A percentile compares a stretch with the other conserved stretches of the same genome.
Evolutionary conservation across 1,140 invertebrate species (phyloP).

Genomic region (Odontomachus brunneus): DNA sequence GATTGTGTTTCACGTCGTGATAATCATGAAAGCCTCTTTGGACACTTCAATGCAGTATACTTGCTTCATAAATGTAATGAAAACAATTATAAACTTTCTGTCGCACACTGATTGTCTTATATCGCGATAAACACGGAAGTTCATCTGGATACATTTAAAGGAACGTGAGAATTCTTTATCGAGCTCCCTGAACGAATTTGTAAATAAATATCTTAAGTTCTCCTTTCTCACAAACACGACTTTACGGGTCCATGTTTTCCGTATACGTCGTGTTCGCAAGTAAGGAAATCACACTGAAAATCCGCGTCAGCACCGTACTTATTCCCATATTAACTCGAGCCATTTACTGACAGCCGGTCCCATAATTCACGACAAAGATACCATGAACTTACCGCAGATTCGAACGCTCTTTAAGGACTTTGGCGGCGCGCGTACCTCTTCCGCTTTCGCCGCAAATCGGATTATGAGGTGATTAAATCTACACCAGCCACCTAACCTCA

Average conservation of each 20-base stretch:
- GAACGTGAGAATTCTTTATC: not conserved
- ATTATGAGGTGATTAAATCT: conserved; percentile 65
- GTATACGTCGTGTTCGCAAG: not conserved
- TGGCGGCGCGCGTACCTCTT: conserved; percentile 20
- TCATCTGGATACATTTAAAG: too few species aligned
- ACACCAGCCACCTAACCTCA: conserved; percentile 16
- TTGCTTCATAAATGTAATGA: too few species aligned
- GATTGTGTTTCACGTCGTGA: too few species aligned
- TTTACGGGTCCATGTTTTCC: not conserved
- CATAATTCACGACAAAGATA: conserved; percentile 51
- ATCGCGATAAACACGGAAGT: too few species aligned
- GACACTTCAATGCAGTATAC: too few species aligned
- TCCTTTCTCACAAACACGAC: not conserved
- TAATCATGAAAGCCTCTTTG: too few species aligned
- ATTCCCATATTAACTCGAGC: conserved; percentile 36
- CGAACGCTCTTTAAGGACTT: conserved; percentile 43
- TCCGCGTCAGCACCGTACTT: conserved; percentile 16
- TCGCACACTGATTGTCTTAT: too few species aligned
- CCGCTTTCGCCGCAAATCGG: conserved; percentile 58
- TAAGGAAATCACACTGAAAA: not conserved
- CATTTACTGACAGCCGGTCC: conserved; percentile 28
- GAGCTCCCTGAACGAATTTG: too few species aligned
- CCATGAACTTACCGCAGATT: conserved; percentile 51
- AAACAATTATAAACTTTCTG: too few species aligned
- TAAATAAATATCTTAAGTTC: too few species aligned